Base-by-base conservation (phyloP, 53 echinoderm and acorn worm species). In the Antedon mediterranea region DNA sequence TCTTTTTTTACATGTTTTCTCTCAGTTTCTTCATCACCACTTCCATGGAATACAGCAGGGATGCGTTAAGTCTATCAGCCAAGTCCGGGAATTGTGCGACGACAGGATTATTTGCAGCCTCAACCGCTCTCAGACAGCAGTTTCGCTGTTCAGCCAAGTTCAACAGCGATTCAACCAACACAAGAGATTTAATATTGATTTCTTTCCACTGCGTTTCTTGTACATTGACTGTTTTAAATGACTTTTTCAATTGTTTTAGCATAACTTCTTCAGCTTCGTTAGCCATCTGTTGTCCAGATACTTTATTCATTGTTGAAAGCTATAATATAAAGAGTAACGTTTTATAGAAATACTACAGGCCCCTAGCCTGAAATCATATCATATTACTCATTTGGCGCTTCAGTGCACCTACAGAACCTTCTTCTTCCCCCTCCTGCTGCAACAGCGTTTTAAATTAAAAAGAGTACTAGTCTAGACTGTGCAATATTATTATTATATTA, bases 131-230 rank as follows among this genome's bases (percentile, higher is more conserved):
- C n/a, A 71, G 79, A 33, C 79, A 85, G 76, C 91, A 94, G 77
- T 85, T 87, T 28, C 84, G 84, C 81, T 94, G 95, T 75, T 94
- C 95, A 29, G 85, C 79, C 3, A 87, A 74, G 73, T 91, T 94
- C 26, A 30, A 33, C 43, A 94, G 78, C 27, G 89, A 87, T 34
- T 85, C 72, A 31, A 91, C 57, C 43, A 82, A 32, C 8, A 85
- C 30, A 0, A 43, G 13, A 70, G 79, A 83, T 77, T 41, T 14
- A 1, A 74, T 76, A 0, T 76, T 20, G n/a, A 71, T 72, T 27
- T 76, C 80, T 31, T 84, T 76, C 83, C 88, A 89, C 29, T 44
- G 43, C 3, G 74, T 31, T 27, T 27, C 72, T 34, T 86, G 79
- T 34, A 80, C 71, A 18, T 84, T 77, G 14, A 86, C 77, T 73